Evolutionary conservation across 2,797 vertebrate genomes (phyloP), one percentile per base, ranked within the genome.

Genomic region (Enteromius radiatus): DNA sequence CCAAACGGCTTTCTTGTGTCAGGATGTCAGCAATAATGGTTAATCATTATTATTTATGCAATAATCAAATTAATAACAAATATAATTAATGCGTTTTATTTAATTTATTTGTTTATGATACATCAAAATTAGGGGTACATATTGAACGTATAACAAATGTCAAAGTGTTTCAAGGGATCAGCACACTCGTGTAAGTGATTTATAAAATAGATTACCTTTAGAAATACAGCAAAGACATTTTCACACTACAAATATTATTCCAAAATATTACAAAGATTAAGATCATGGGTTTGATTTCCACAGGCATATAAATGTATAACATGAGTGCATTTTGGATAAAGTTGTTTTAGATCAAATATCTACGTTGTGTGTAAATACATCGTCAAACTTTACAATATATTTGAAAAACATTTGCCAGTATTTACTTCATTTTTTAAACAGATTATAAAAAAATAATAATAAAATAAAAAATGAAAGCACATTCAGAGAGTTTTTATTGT

Each of bases 401-500:
- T 3, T 63, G 6, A 63, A 43, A 12, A 8, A 1, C 4, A 2
- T 68, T 38, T 5, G 6, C 65, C 5, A 14, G n/a, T 43, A 68
- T 26, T 68, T 15, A 23, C 14, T 26, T 43, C 0, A 21, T 71
- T 52, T 31, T 52, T 31, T 3, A n/a, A 52, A 36, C 19, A 0
- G 5, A 36, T n/a, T n/a, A 36, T 36, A 54, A 52, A 73, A 73
- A 31, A 31, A 49, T 33, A 4, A 38, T 21, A 38, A 38, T 15
- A 38, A 19, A 52, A 54, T 14, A 0, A 28, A 3, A 75, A 78
- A 74, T 64, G 63, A 49, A 82, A 70, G 36, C 19, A 14, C 41
- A 68, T 78, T 80, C 23, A 41, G 26, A 21, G 15, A 67, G 3
- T 43, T 64, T 79, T 64, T 47, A 11, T 49, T 43, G 61, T 56